Evolutionary conservation across 2,888 invertebrate species (phyloP).

Genomic region (Kuschelorhynchus macadamiae): DNA sequence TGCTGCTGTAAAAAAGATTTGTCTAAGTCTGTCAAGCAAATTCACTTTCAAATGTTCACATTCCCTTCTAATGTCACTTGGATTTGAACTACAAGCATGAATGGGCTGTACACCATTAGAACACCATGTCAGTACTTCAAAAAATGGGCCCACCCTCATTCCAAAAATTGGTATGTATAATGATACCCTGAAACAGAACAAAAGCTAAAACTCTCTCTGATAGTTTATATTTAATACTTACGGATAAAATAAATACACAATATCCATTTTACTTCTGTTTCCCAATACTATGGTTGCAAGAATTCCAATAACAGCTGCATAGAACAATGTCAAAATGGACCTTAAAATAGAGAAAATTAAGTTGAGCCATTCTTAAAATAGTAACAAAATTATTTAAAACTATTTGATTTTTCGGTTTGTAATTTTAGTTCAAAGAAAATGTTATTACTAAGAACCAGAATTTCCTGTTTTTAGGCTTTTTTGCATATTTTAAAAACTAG

Average conservation of each 20-base stretch:
- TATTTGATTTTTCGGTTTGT: too few species aligned
- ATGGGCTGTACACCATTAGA: slow-evolving; percentile 72
- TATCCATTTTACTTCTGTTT: slow-evolving; percentile 82
- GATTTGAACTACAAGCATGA: slow-evolving; percentile 83
- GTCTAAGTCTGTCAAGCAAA: slow-evolving; percentile 91
- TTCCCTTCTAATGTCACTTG: slow-evolving; percentile 83
- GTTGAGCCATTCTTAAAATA: not conserved
- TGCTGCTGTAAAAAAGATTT: slow-evolving; percentile 84
- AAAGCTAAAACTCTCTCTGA: slow-evolving; percentile 69
- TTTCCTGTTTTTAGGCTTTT: too few species aligned
- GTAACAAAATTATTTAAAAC: not conserved
- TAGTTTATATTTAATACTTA: slow-evolving; percentile 74
- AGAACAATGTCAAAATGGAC: slow-evolving; percentile 74
- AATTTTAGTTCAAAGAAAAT: too few species aligned
- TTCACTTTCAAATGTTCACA: slow-evolving; percentile 87
- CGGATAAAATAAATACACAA: slow-evolving; percentile 92
- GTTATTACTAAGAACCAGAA: too few species aligned
- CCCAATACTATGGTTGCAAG: slow-evolving; percentile 82
- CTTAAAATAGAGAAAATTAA: slow-evolving; percentile 69
- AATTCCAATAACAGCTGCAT: slow-evolving; percentile 75
- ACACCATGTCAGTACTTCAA: slow-evolving; percentile 74
- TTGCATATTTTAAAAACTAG: too few species aligned
- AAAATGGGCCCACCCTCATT: slow-evolving; percentile 81
- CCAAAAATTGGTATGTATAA: slow-evolving; percentile 89
- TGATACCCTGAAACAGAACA: slow-evolving; percentile 65